Conservation (phyloP, 2,113 vertebrate species). For the Indri indri region DNA sequence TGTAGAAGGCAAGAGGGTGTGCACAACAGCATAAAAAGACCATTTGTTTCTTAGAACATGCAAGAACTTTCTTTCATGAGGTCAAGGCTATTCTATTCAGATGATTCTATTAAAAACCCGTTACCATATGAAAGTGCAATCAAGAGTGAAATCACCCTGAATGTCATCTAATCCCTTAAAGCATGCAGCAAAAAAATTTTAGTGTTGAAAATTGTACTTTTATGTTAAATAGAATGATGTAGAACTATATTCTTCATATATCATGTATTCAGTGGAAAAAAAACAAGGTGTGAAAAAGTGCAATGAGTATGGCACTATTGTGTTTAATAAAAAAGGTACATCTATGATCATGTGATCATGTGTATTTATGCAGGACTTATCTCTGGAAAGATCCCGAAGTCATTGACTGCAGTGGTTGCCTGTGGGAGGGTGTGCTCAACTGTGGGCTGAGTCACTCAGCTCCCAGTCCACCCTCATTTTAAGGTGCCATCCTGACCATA, state of each 20-base stretch:
- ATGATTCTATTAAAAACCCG: neutral
- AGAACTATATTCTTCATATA: neutral
- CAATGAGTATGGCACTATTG: neutral
- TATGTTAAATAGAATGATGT: neutral
- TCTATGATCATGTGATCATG: neutral
- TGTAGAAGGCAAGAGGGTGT: neutral
- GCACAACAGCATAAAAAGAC: neutral
- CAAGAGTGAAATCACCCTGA: neutral
- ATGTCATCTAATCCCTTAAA: neutral
- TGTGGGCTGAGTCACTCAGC: accelerated
- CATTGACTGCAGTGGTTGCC: neutral
- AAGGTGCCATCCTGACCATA: neutral
- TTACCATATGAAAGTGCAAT: neutral
- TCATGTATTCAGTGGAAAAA: neutral
- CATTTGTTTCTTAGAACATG: neutral
- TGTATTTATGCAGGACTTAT: neutral
- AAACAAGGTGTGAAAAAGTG: neutral
- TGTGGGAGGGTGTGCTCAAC: neutral
- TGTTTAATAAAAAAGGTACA: neutral
- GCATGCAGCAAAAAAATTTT: neutral
- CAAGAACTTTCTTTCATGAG: neutral
- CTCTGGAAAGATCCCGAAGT: neutral
- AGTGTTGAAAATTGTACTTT: neutral
- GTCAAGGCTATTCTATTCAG: neutral
- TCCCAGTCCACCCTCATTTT: neutral